phyloP scores from a whole-genome alignment of 1,140 invertebrate genomes.

The Pachyrhynchus sulphureomaculatus region DNA sequence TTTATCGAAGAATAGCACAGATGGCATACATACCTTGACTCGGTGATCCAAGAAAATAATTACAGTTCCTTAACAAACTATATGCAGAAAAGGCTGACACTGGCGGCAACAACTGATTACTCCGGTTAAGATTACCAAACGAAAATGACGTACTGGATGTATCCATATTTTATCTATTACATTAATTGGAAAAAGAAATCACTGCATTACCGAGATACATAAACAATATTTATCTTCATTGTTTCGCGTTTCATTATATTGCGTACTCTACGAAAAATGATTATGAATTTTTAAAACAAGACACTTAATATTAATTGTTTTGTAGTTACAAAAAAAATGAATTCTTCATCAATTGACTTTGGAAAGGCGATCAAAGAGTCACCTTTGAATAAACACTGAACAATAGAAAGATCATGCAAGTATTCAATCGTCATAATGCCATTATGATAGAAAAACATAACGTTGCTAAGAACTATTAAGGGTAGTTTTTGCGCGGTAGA shows the following conservation, averaged over 20 bases:
- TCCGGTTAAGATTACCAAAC: constrained; percentile 4
- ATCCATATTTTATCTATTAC: too few relatives aligned
- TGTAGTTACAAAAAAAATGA: too few relatives aligned
- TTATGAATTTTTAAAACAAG: too few relatives aligned
- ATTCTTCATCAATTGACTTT: constrained; percentile 15
- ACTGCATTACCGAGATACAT: too few relatives aligned
- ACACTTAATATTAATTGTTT: too few relatives aligned
- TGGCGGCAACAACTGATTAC: constrained; percentile 11
- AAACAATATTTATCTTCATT: too few relatives aligned
- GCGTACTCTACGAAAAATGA: too few relatives aligned
- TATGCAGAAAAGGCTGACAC: constrained; percentile 47
- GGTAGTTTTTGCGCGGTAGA: constrained; percentile 11
- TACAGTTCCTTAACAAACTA: constrained; percentile 47
- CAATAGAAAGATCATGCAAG: constrained; percentile 37
- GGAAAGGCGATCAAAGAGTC: constrained; percentile 7
- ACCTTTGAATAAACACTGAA: constrained; percentile 23
- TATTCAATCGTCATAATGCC: constrained; percentile 34
- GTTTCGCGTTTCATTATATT: too few relatives aligned
- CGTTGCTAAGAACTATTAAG: constrained; percentile 32
- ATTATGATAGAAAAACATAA: constrained; percentile 32
- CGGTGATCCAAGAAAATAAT: constrained; percentile 43
- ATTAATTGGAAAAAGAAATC: too few relatives aligned
- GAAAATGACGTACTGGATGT: background rate
- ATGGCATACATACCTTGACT: constrained; percentile 35
- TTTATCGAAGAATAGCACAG: background rate